A percentile compares a stretch with the other conserved stretches of the same genome.
Evolutionary conservation across 2,113 vertebrate species (phyloP).

Genomic region (Melanostigma gelatinosum): DNA sequence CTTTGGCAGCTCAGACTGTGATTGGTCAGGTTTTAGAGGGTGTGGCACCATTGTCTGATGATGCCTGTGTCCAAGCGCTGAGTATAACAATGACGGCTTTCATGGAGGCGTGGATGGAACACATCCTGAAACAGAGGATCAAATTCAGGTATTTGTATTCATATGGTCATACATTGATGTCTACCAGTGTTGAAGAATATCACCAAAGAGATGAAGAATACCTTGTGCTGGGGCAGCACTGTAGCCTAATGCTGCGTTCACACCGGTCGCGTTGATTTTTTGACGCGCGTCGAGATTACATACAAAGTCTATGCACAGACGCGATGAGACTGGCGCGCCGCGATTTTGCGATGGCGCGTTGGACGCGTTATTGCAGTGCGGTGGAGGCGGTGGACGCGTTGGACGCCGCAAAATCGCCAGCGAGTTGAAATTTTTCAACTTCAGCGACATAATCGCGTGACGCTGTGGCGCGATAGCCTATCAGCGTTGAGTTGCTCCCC

Average conservation of each 20-base stretch:
- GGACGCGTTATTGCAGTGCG: too few species aligned
- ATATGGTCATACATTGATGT: background rate
- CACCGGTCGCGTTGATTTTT: too few species aligned
- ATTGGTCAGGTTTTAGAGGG: slow-evolving; percentile 89
- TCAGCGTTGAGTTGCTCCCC: too few species aligned
- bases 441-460: too few species aligned
- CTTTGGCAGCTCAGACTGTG: slow-evolving; percentile 81
- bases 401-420: too few species aligned
- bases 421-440: too few species aligned
- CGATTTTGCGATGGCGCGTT: too few species aligned
- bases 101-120: slow-evolving; percentile 92
- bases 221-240: background rate
- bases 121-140: slow-evolving; percentile 88
- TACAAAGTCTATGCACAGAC: too few species aligned
- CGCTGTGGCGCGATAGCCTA: too few species aligned
- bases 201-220: background rate
- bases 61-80: slow-evolving; percentile 80
- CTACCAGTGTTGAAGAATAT: background rate
- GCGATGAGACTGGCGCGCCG: too few species aligned
- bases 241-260: background rate
- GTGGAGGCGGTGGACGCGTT: too few species aligned
- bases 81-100: slow-evolving; percentile 85
- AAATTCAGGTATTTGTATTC: slow-evolving; percentile 86
- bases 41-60: slow-evolving; percentile 79
- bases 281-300: too few species aligned